Percentiles rank a stretch among this genome's conserved stretches.
Conservation (phyloP, 2,113 vertebrate species). For the Anolis carolinensis region DNA sequence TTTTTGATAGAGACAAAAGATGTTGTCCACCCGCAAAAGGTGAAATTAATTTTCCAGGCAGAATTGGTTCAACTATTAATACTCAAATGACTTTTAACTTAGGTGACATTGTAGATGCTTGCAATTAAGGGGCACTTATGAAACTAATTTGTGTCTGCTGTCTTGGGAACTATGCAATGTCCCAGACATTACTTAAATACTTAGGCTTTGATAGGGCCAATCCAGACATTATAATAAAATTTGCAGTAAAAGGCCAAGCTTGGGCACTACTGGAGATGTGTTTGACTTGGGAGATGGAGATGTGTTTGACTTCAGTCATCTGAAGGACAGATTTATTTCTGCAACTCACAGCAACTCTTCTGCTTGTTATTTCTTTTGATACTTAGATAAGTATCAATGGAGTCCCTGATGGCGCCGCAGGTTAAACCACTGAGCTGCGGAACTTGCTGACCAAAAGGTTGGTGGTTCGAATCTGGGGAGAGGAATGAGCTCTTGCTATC, state of each 20-base stretch:
- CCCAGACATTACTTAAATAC: background rate
- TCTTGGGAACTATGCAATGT: background rate
- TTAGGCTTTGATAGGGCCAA: background rate
- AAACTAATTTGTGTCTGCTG: background rate
- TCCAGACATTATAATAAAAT: background rate
- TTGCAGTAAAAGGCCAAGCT: background rate
- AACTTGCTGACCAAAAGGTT: no score
- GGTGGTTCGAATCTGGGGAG: no score
- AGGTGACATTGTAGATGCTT: background rate
- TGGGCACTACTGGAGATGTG: no score
- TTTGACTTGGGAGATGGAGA: no score
- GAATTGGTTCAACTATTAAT: slow-evolving; percentile 3
- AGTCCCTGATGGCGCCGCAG: no score
- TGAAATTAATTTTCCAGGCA: background rate
- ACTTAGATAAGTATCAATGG: no score
- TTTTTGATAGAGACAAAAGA: background rate
- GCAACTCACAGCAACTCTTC: no score
- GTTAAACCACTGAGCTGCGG: no score
- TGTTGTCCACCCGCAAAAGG: background rate
- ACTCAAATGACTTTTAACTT: background rate
- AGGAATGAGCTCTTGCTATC: no score
- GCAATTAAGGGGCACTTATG: background rate
- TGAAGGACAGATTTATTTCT: background rate
- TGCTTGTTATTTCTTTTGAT: no score
- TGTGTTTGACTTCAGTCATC: background rate